phyloP scores from a whole-genome alignment of 2,797 vertebrate genomes.

The Myotis daubentonii region DNA sequence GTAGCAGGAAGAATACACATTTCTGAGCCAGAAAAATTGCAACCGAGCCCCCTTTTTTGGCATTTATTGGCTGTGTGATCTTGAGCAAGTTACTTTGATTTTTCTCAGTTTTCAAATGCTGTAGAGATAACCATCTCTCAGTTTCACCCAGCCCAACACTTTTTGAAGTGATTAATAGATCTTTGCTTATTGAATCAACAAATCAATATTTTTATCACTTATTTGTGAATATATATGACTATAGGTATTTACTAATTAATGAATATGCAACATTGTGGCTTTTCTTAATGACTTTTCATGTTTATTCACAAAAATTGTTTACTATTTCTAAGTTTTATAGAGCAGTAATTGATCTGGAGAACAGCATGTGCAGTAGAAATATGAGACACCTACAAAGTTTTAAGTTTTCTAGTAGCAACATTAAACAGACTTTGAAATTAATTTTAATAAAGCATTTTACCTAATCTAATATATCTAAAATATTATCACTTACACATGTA shows the following conservation, averaged over 20 bases:
- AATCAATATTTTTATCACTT: neutral
- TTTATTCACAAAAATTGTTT: neutral
- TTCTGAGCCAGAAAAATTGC: neutral
- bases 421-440: constrained; percentile 33
- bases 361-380: neutral
- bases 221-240: neutral
- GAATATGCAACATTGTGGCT: neutral
- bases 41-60: neutral
- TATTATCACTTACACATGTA: neutral
- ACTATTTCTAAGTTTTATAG: neutral
- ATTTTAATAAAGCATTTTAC: constrained; percentile 32
- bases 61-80: neutral
- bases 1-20: neutral
- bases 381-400: neutral
- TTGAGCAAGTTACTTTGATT: neutral
- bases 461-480: neutral
- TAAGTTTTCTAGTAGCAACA: neutral
- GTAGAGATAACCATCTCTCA: neutral
- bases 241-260: neutral
- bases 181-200: constrained; percentile 5
- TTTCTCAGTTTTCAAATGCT: neutral
- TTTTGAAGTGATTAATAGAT: neutral
- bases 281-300: neutral
- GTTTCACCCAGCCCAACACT: neutral
- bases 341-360: neutral